Conservation (phyloP, 2,888 invertebrate species). For the Creontiades dilutus region DNA sequence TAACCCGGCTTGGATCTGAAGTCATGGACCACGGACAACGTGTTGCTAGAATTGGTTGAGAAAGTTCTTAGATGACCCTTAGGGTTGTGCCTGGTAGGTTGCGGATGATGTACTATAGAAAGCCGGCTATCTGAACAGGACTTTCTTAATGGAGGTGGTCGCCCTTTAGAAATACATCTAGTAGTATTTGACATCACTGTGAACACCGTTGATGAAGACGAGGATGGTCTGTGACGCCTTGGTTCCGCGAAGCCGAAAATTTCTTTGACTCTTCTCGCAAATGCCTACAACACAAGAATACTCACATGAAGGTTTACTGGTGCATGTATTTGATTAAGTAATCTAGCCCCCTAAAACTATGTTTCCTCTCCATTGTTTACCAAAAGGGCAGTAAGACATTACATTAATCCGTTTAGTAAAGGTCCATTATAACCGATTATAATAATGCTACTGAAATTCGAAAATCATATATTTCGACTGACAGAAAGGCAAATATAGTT, state of each 20-base stretch:
- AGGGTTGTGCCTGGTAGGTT: background rate
- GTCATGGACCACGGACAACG: constrained; percentile 48
- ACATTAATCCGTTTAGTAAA: no score
- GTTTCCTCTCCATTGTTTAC: no score
- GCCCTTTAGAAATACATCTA: background rate
- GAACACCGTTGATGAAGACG: constrained; percentile 72
- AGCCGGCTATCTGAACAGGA: constrained; percentile 66
- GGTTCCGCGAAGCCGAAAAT: constrained; percentile 56
- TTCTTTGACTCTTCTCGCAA: constrained; percentile 62
- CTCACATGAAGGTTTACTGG: no score
- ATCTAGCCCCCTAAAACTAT: no score
- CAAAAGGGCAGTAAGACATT: no score
- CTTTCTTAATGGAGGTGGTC: constrained; percentile 63
- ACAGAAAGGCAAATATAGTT: no score
- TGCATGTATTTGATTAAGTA: background rate
- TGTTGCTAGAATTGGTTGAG: constrained; percentile 56
- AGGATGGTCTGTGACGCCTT: constrained; percentile 65
- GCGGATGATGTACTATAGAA: constrained; percentile 37
- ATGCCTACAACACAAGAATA: constrained; percentile 48
- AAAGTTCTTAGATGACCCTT: constrained; percentile 47
- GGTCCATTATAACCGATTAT: no score
- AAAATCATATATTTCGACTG: no score
- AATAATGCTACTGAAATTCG: no score
- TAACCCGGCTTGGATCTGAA: constrained; percentile 44
- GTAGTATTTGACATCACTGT: constrained; percentile 47